Percentiles rank a stretch among this genome's conserved stretches.
Evolutionary conservation across 2,888 invertebrate species (phyloP).

Genomic region (Bellardia pandia): DNA sequence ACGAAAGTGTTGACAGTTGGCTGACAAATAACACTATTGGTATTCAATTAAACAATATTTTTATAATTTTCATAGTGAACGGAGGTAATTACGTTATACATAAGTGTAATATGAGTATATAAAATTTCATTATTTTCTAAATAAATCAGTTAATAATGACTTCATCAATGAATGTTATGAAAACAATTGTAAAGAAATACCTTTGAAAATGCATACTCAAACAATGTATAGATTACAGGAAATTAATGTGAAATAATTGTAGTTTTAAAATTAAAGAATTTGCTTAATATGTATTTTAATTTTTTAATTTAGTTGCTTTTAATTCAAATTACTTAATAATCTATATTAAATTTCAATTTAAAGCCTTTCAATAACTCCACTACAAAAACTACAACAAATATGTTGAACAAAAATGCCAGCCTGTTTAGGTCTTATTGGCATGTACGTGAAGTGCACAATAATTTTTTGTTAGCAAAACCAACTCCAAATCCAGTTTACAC

Average conservation of each 20-base stretch:
- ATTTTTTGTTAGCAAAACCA: neutral
- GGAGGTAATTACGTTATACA: neutral
- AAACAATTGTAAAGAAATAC: neutral
- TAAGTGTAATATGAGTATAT: conserved; percentile 13
- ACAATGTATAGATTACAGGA: no score
- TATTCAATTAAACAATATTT: neutral
- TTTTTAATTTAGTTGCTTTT: no score
- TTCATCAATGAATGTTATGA: conserved; percentile 7
- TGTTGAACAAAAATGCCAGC: neutral
- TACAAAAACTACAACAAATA: no score
- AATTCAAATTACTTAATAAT: neutral
- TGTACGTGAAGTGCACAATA: conserved; percentile 32
- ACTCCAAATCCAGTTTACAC: conserved; percentile 63
- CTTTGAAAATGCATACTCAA: neutral
- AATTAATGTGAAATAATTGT: no score
- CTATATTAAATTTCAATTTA: neutral
- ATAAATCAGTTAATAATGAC: conserved; percentile 19
- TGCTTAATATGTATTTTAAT: no score
- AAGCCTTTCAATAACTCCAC: neutral
- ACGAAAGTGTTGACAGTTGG: neutral
- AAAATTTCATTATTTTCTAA: conserved; percentile 14
- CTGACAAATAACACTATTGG: neutral
- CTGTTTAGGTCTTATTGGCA: neutral
- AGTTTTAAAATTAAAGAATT: no score
- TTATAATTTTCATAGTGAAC: neutral